Base-by-base conservation (phyloP, 2,797 vertebrate genomes). In the Tamandua tetradactyla region DNA sequence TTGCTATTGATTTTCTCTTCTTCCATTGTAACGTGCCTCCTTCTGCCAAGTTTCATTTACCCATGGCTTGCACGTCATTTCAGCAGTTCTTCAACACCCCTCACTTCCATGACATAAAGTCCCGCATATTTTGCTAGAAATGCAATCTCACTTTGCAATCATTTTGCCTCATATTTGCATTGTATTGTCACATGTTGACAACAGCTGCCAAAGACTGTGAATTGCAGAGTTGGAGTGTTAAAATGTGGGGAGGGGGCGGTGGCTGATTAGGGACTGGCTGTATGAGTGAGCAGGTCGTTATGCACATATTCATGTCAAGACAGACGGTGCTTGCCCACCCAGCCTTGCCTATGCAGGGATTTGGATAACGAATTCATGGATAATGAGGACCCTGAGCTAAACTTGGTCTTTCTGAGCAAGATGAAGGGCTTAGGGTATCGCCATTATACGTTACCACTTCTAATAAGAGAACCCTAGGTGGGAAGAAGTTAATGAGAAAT, bases 381-480 rank as follows among this genome's bases (percentile, higher is more conserved):
- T 85, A 90, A 76, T 49, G 74, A 90, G 88, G 90, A 82, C 37
- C 68, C 69, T 71, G 80, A 86, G 75, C 49, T 90, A 37, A 92
- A 83, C 75, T 62, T 64, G 89, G 32, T 84, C 44, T 91, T 52
- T 85, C 66, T 92, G 90, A 90, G 92, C 71, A 62, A 57, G 80
- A 89, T 5, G 37, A 68, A 86, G 81, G 68, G 47, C 17, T 44
- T 47, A 74, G 84, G 35, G 69, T 64, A 20, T 5, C 82, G 52
- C 44, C 62, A 32, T 93, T 40, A 90, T 0, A 32, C 88, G 30
- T 79, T 42, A 30, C 13, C 0, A 4, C 69, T 87, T 78, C 90
- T 95, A 75, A 66, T 71, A 74, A 86, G 76, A 83, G 71, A 68
- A 17, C 49, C 15, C 30, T 5, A 61, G 75, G 69, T 52, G 35